Evolutionary conservation across 1,140 invertebrate species (phyloP).

Genomic region (Laupala kohalensis): DNA sequence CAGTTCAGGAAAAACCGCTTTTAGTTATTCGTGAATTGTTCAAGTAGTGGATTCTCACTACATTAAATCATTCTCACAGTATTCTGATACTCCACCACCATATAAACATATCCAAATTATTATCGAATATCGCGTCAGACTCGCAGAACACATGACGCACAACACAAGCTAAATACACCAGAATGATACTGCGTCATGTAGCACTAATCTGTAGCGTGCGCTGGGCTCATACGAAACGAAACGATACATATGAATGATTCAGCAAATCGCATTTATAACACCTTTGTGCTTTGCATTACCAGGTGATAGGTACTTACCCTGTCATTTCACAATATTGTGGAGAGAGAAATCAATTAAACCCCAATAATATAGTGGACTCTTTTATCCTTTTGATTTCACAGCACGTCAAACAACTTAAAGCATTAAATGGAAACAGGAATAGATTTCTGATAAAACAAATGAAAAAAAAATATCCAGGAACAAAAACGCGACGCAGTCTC

Average conservation of each 20-base stretch:
- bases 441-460: background rate
- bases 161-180: too few relatives aligned
- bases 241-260: background rate
- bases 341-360: background rate
- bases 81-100: too few relatives aligned
- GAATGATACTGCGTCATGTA: background rate
- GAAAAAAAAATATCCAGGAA: background rate
- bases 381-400: background rate
- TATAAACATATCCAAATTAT: too few relatives aligned
- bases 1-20: too few relatives aligned
- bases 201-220: background rate
- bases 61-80: too few relatives aligned
- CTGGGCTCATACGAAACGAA: background rate
- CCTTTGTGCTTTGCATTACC: background rate
- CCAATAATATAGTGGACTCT: background rate
- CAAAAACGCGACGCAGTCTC: background rate
- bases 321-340: background rate
- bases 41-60: too few relatives aligned
- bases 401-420: background rate
- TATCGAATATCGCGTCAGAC: too few relatives aligned
- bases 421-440: background rate
- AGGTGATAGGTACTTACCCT: background rate
- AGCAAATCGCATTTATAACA: background rate
- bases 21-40: too few relatives aligned
- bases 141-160: too few relatives aligned